phyloP scores from a whole-genome alignment of 2,888 invertebrate genomes.

The Chesias legatella region DNA sequence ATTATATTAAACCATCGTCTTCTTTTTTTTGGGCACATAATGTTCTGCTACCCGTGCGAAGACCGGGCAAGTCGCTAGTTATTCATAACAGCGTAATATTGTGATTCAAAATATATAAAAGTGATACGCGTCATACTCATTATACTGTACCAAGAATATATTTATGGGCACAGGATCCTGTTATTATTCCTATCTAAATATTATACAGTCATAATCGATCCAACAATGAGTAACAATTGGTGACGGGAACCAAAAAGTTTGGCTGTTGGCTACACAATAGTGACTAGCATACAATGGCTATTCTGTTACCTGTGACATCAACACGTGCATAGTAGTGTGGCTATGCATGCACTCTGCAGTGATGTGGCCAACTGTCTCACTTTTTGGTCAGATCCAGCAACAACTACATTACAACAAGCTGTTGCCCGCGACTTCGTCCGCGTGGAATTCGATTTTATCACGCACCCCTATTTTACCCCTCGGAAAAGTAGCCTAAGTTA shows the following conservation, averaged over 20 bases:
- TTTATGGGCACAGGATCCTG: constrained; percentile 45
- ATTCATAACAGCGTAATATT: too few species aligned
- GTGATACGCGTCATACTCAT: constrained; percentile 22
- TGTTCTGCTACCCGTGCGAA: too few species aligned
- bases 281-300: constrained; percentile 72
- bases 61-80: too few species aligned
- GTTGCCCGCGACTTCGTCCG: too few species aligned
- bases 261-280: constrained; percentile 68
- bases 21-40: too few species aligned
- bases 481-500: too few species aligned
- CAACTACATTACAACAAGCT: too few species aligned
- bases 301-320: constrained; percentile 74
- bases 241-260: constrained; percentile 65
- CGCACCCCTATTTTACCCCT: too few species aligned
- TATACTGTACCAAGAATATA: constrained; percentile 26
- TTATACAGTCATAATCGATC: constrained; percentile 48
- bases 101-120: constrained; percentile 2
- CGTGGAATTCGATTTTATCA: too few species aligned
- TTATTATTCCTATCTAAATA: constrained; percentile 63
- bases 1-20: too few species aligned
- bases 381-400: too few species aligned
- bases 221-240: constrained; percentile 74
- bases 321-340: constrained; percentile 72
- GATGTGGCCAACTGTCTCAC: too few species aligned
- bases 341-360: constrained; percentile 22